phyloP scores from a whole-genome alignment of 2,113 vertebrate genomes.

The Istiophorus platypterus region DNA sequence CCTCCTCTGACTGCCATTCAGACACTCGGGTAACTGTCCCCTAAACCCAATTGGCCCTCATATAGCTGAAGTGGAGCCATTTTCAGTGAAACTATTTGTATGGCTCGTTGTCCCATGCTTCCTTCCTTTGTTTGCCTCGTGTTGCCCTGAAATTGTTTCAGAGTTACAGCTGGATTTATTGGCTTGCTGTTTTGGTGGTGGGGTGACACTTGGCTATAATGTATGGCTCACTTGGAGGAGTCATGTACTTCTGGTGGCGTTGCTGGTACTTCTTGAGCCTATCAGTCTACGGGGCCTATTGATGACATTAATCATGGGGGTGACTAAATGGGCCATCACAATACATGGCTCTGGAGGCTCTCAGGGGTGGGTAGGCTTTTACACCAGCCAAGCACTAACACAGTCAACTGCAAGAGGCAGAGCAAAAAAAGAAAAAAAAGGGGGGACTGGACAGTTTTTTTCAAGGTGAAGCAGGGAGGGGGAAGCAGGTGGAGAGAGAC shows the following conservation, averaged over 20 bases:
- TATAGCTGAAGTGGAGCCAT: constrained; percentile 17
- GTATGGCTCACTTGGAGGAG: constrained; percentile 52
- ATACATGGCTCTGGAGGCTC: constrained; percentile 65
- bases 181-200: constrained; percentile 17
- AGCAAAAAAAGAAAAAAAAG: constrained; percentile 7
- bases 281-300: constrained; percentile 47
- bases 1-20: constrained; percentile 60
- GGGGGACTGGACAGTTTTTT: constrained; percentile 28
- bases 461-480: constrained; percentile 40
- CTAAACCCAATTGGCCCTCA: constrained; percentile 39
- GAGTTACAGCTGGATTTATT: constrained; percentile 39
- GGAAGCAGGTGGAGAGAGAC: constrained; percentile 38
- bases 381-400: constrained; percentile 48
- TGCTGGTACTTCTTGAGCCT: constrained; percentile 55
- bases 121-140: constrained; percentile 43
- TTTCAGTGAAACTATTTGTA: constrained; percentile 31
- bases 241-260: constrained; percentile 41
- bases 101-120: constrained; percentile 30
- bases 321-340: constrained; percentile 75
- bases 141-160: constrained; percentile 51
- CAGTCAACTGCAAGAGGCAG: constrained; percentile 47
- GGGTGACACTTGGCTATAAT: constrained; percentile 38
- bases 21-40: constrained; percentile 47
- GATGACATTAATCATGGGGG: constrained; percentile 75
- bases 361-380: constrained; percentile 53